phyloP scores from a whole-genome alignment of 2,888 invertebrate species.

The Melangyna quadrimaculata region DNA sequence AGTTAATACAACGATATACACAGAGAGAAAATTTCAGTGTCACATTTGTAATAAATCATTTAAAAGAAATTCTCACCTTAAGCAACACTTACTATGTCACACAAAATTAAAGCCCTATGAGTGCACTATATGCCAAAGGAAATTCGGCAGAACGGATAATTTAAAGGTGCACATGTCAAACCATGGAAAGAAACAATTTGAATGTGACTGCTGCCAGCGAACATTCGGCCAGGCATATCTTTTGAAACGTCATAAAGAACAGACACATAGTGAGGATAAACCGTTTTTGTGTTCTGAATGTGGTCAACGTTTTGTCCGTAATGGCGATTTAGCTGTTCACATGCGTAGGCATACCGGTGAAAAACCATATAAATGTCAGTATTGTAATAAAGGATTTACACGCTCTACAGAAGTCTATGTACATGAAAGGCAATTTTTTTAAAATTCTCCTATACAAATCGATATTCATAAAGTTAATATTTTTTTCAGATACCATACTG shows the following conservation, averaged over 20 bases:
- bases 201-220: slow-evolving; percentile 76
- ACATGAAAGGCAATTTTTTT: slow-evolving; percentile 82
- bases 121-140: slow-evolving; percentile 82
- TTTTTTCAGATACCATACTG: slow-evolving; percentile 77
- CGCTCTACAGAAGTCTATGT: slow-evolving; percentile 84
- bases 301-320: slow-evolving; percentile 83
- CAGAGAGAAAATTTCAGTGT: slow-evolving; percentile 80
- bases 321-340: slow-evolving; percentile 83
- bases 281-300: slow-evolving; percentile 84
- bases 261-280: slow-evolving; percentile 81
- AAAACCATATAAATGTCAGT: slow-evolving; percentile 84
- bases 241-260: slow-evolving; percentile 77
- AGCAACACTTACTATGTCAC: slow-evolving; percentile 78
- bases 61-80: slow-evolving; percentile 78
- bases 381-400: slow-evolving; percentile 84
- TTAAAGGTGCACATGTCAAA: slow-evolving; percentile 82
- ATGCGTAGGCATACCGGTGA: slow-evolving; percentile 84
- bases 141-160: slow-evolving; percentile 82
- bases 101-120: slow-evolving; percentile 79
- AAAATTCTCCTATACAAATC: neutral
- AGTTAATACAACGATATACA: neutral
- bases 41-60: slow-evolving; percentile 81
- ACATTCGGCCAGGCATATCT: slow-evolving; percentile 77
- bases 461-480: neutral
- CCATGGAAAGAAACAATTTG: slow-evolving; percentile 80